Percentiles rank a stretch among this genome's conserved stretches.
These are phyloP conservation scores for Pterocles orientalis DNA, from an alignment of 2,113 vertebrate genomes.

Conservation along the genomic window DNA sequence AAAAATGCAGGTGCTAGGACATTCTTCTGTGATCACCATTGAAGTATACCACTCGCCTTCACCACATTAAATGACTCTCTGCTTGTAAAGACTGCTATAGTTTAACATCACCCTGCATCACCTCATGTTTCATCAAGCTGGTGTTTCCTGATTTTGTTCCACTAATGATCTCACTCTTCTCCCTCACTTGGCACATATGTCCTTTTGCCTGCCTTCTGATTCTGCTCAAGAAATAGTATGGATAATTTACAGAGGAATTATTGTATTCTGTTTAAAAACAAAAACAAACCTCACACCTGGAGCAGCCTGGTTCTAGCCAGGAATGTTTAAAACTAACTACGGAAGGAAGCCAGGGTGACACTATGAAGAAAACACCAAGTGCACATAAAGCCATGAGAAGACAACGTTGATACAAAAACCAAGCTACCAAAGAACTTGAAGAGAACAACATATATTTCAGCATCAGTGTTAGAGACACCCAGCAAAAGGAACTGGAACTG, in stretches of 20 bases:
- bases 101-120: background rate
- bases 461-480: background rate
- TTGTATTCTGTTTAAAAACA: background rate
- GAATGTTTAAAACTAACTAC: background rate
- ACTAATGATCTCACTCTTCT: background rate
- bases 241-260: background rate
- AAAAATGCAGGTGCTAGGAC: conserved; percentile 31
- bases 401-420: background rate
- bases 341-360: background rate
- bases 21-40: background rate
- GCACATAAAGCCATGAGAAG: background rate
- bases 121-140: background rate
- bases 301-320: background rate
- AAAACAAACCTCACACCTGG: background rate
- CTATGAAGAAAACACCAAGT: background rate
- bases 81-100: background rate
- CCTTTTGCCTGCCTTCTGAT: background rate
- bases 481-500: background rate
- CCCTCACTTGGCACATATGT: background rate
- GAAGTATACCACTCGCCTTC: background rate
- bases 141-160: background rate
- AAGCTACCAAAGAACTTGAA: background rate
- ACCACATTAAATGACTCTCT: background rate
- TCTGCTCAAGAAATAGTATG: background rate
- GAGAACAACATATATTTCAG: background rate